These are phyloP conservation scores for Zosterops hypoxanthus DNA, from an alignment of 2,113 vertebrate species.

Conservation along the genomic window DNA sequence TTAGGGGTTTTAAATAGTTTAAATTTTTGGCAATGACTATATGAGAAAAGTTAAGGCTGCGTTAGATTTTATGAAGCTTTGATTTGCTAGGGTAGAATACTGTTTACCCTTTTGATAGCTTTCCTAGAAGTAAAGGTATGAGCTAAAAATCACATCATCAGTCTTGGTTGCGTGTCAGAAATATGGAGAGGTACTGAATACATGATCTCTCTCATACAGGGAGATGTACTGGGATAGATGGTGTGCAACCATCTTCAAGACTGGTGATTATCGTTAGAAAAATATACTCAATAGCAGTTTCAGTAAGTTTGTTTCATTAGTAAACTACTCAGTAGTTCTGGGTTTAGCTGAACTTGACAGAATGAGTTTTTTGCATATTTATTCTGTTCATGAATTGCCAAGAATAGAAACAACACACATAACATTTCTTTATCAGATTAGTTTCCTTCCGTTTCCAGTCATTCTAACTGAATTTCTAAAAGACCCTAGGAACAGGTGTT, in stretches of 20 bases:
- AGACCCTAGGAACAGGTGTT: slow-evolving; percentile 40
- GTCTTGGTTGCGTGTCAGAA: not conserved
- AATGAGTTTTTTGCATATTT: not conserved
- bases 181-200: not conserved
- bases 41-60: not conserved
- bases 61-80: not conserved
- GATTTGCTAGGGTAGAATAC: not conserved
- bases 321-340: not conserved
- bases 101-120: not conserved
- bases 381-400: not conserved
- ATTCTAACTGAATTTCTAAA: slow-evolving; percentile 60
- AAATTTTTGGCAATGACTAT: not conserved
- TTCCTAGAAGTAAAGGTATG: not conserved
- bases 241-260: not conserved
- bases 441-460: slow-evolving; percentile 57
- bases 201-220: not conserved
- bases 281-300: not conserved
- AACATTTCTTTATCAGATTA: slow-evolving; percentile 42
- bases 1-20: not conserved
- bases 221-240: not conserved
- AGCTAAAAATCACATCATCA: not conserved
- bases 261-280: not conserved
- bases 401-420: slow-evolving; percentile 11
- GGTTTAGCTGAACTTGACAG: not conserved
- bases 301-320: not conserved